Conservation (phyloP, 2,113 vertebrate genomes). For the Phyllostomus discolor region DNA sequence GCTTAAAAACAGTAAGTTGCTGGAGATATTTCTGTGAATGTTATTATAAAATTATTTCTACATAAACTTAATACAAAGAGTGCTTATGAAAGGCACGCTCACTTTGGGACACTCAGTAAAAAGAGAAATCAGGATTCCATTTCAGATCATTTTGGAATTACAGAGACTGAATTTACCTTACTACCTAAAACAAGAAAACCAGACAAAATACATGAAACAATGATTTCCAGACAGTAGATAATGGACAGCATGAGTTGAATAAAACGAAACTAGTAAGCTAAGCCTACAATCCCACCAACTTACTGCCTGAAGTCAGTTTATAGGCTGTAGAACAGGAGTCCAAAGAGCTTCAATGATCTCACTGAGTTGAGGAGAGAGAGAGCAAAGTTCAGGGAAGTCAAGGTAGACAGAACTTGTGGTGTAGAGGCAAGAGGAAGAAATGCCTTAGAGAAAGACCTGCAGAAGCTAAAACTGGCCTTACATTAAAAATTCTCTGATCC, state of each 20-base stretch:
- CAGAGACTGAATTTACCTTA: neutral
- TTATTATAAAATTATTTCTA: neutral
- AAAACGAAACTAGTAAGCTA: neutral
- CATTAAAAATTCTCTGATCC: neutral
- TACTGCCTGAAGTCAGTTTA: neutral
- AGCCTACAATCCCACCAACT: neutral
- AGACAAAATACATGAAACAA: neutral
- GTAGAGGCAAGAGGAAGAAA: neutral
- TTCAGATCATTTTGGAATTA: neutral
- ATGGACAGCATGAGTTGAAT: neutral
- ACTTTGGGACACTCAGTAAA: neutral
- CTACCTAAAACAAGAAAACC: neutral
- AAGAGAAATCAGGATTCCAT: neutral
- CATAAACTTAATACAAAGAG: neutral
- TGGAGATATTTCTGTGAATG: neutral
- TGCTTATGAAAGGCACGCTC: neutral
- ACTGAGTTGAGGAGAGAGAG: neutral
- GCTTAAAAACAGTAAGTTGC: neutral
- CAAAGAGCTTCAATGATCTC: neutral
- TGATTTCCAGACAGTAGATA: neutral
- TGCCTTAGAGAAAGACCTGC: neutral
- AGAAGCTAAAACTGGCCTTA: neutral
- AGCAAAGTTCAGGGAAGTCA: neutral
- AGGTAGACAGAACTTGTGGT: neutral
- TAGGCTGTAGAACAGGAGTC: neutral